Evolutionary conservation across 2,888 invertebrate species (phyloP).

Genomic region (Oasisia sp.): DNA sequence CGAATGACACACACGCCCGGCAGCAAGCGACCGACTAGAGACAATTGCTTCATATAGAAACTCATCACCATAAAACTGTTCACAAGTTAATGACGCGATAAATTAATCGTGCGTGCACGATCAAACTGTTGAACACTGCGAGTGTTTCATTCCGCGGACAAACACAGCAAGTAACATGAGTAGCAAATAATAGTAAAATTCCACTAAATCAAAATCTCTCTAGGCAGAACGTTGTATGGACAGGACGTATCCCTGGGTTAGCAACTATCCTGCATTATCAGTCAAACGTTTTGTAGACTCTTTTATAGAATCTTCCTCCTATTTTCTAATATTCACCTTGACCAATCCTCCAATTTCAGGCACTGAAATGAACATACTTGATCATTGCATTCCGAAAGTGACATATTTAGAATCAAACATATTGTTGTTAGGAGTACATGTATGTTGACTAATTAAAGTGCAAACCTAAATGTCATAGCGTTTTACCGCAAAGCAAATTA

Average conservation of each 20-base stretch:
- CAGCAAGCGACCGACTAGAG: background rate
- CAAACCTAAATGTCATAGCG: too few relatives aligned
- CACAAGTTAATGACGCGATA: slow-evolving; percentile 13
- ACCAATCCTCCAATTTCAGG: too few relatives aligned
- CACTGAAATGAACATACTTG: too few relatives aligned
- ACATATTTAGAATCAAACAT: too few relatives aligned
- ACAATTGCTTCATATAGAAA: background rate
- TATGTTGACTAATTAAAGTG: too few relatives aligned
- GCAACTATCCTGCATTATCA: background rate
- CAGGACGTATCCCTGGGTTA: background rate
- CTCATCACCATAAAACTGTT: slow-evolving; percentile 12
- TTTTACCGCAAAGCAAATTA: too few relatives aligned
- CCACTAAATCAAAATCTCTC: background rate
- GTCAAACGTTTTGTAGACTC: too few relatives aligned
- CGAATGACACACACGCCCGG: background rate
- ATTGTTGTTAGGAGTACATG: too few relatives aligned
- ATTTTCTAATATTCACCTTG: too few relatives aligned
- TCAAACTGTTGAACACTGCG: background rate
- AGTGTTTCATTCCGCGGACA: background rate
- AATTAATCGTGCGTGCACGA: background rate
- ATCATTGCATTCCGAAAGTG: too few relatives aligned
- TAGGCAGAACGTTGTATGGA: background rate
- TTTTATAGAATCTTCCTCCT: too few relatives aligned
- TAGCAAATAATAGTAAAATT: background rate
- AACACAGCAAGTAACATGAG: background rate